A percentile compares a stretch with the other conserved stretches of the same genome.
Conservation (phyloP, 2,888 invertebrate genomes). For the Rhorus exstirpatorius region DNA sequence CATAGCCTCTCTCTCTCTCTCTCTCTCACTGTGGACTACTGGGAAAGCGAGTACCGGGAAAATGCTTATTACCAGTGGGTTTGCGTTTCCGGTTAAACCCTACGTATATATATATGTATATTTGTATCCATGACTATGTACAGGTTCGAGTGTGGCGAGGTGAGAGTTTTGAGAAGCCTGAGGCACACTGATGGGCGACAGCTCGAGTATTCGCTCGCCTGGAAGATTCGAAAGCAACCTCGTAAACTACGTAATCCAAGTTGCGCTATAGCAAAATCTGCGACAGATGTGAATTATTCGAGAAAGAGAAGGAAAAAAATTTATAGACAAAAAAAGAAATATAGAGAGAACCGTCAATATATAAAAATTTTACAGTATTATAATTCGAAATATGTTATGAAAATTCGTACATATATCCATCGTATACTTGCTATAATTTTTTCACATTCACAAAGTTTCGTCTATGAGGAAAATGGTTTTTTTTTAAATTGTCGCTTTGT, state of each 20-base stretch:
- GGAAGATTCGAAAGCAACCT: slow-evolving; percentile 24
- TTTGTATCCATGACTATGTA: background rate
- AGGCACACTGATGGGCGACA: slow-evolving; percentile 19
- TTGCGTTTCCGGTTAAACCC: slow-evolving; percentile 45
- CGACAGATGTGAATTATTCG: background rate
- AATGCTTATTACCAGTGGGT: slow-evolving; percentile 74
- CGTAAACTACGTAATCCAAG: slow-evolving; percentile 2
- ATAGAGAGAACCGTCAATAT: too few relatives aligned
- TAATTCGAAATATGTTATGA: too few relatives aligned
- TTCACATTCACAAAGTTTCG: too few relatives aligned
- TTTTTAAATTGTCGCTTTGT: too few relatives aligned
- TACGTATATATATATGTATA: slow-evolving; percentile 6
- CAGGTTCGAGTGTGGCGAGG: slow-evolving; percentile 7
- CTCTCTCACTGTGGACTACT: background rate
- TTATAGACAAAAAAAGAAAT: background rate
- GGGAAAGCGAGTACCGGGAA: slow-evolving; percentile 55
- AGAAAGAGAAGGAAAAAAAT: background rate
- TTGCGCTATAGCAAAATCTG: background rate
- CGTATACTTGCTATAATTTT: too few relatives aligned
- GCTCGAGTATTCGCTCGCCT: slow-evolving; percentile 1
- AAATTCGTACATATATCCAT: too few relatives aligned
- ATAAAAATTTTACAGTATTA: too few relatives aligned
- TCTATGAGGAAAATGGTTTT: too few relatives aligned
- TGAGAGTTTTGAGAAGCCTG: slow-evolving; percentile 42
- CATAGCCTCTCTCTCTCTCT: slow-evolving; percentile 4